Conservation (phyloP, 2,888 invertebrate species). For the Drosophila crucigera region DNA sequence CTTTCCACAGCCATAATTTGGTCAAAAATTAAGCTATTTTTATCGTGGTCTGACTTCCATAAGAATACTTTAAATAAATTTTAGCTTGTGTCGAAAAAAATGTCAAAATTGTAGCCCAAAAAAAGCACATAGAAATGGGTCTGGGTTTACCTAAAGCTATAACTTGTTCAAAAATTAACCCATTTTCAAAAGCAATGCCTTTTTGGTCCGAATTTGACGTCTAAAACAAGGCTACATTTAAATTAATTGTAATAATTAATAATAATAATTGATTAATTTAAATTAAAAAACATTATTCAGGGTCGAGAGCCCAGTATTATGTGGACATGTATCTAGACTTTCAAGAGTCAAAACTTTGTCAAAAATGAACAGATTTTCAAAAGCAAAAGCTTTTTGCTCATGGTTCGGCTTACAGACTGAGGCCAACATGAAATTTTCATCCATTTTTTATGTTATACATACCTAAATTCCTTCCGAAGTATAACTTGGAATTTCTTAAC, state of each 20-base stretch:
- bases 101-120: neutral
- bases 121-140: too few species aligned
- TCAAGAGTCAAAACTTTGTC: neutral
- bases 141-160: neutral
- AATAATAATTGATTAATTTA: neutral
- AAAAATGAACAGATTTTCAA: neutral
- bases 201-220: neutral
- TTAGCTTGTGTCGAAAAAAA: neutral
- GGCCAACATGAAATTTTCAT: neutral
- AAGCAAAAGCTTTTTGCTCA: neutral
- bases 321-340: neutral
- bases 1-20: neutral
- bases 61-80: neutral
- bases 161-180: accelerated
- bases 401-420: neutral
- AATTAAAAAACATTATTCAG: neutral
- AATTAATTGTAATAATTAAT: neutral
- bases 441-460: accelerated
- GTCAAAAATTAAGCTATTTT: neutral
- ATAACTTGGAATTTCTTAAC: neutral
- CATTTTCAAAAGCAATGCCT: neutral
- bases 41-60: accelerated
- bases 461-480: accelerated
- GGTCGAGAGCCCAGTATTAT: neutral
- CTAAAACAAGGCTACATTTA: neutral